Base-by-base conservation (phyloP, 2,113 vertebrate genomes). In the Chlamydotis undulata region DNA sequence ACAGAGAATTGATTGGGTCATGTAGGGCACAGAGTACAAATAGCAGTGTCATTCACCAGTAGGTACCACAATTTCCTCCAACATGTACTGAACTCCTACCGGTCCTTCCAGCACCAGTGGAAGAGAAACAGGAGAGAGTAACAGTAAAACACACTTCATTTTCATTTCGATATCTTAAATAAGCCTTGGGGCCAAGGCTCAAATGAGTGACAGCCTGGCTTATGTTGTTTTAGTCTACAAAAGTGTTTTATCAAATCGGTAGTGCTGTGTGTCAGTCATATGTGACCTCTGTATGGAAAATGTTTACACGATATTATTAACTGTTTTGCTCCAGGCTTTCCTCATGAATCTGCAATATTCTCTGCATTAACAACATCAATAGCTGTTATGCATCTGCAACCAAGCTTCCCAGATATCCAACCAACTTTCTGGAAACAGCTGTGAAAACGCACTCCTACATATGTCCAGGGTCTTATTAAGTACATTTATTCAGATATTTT, bases 271-370 rank as follows among this genome's bases (percentile, higher is more conserved):
- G 98, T 98, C 98, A 98, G 95, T 98, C 98, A 98, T 98, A 98
- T 96, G 90, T 92, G 96, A 92, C 97, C 98, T 85, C 97, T 98
- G 98, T 97, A 97, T 97, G 95, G 97, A 98, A 98, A 98, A 98
- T 98, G 98, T 98, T 97, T 98, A 98, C 98, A 98, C 12, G 95
- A 97, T 91, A 98, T 97, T 98, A 98, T 97, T 97, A 98, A 98
- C 98, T 97, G 94, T 97, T 98, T 98, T 97, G 97, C 98, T 98
- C 56, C 96, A 97, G 98, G 98, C 97, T 98, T 98, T 98, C 94
- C 96, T 86, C 57, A 93, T 93, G 89, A 95, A 94, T 93, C 81
- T 80, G 53, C 6, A 8, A 68, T 91, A 89, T 81, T 79, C 56
- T 89, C 73, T 93, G 74, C 85, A 95, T 96, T 86, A 87, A 65